phyloP scores from a whole-genome alignment of 2,113 vertebrate genomes.

The Limanda limanda region DNA sequence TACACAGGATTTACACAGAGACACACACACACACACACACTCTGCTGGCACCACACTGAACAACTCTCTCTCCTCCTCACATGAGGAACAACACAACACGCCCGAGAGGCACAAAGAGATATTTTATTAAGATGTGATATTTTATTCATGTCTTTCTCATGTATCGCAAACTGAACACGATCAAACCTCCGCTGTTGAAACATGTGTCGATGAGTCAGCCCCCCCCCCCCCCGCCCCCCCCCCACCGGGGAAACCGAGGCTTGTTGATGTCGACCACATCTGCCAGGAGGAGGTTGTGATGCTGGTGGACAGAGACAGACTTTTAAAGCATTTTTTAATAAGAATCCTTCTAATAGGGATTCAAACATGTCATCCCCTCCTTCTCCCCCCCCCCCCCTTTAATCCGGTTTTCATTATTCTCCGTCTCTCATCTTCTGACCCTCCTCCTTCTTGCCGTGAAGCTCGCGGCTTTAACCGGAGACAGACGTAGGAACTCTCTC shows the following conservation, averaged over 20 bases:
- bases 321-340: background rate
- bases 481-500: constrained; percentile 2
- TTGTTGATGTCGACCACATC: constrained; percentile 45
- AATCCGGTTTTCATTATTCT: constrained; percentile 42
- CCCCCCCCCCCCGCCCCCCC: background rate
- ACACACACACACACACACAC: background rate
- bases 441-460: background rate
- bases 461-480: constrained; percentile 11
- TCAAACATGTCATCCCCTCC: constrained; percentile 21
- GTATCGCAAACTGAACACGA: constrained; percentile 8
- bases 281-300: background rate
- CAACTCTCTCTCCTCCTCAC: background rate
- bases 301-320: constrained; percentile 4
- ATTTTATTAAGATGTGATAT: constrained; percentile 4
- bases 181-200: constrained; percentile 28
- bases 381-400: constrained; percentile 1
- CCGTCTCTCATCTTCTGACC: constrained; percentile 26
- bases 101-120: constrained; percentile 13
- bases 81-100: constrained; percentile 13
- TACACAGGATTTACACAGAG: constrained; percentile 22
- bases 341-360: constrained; percentile 27
- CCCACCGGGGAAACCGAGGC: background rate
- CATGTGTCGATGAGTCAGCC: constrained; percentile 13
- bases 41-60: background rate
- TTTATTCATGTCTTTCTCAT: constrained; percentile 9